Conservation (phyloP, 2,888 invertebrate species). For the Masnerella sp. region DNA sequence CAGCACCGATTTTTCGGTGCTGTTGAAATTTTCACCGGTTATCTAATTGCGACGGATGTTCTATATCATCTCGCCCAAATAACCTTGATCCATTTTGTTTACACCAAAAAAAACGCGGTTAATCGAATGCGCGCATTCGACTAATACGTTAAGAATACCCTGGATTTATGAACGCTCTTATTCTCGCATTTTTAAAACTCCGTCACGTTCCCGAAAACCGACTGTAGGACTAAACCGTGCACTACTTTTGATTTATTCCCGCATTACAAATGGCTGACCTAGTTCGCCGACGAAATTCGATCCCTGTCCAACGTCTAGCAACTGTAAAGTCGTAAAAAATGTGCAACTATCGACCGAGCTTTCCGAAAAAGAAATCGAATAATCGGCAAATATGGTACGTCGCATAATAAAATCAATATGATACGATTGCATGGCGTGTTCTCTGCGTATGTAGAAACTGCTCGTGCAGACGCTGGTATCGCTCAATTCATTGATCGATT, state of each 20-base stretch:
- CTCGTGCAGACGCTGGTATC: slow-evolving; percentile 35
- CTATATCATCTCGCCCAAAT: no score
- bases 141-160: no score
- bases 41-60: no score
- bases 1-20: no score
- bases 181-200: no score
- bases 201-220: no score
- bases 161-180: no score
- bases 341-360: background rate
- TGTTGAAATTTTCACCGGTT: no score
- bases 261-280: slow-evolving; percentile 4
- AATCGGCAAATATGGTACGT: background rate
- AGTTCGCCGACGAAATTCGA: slow-evolving; percentile 2
- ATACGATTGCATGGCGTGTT: slow-evolving; percentile 10
- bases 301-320: slow-evolving; percentile 11
- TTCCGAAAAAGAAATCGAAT: background rate
- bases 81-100: no score
- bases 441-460: slow-evolving; percentile 4
- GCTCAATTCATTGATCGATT: slow-evolving; percentile 62
- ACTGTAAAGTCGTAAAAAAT: slow-evolving; percentile 3
- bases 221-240: no score
- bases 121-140: no score
- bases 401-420: slow-evolving; percentile 19
- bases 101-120: no score
- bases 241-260: background rate